A percentile compares a stretch with the other conserved stretches of the same genome.
phyloP scores from a whole-genome alignment of 1,140 invertebrate species.

The Globodera rostochiensis region DNA sequence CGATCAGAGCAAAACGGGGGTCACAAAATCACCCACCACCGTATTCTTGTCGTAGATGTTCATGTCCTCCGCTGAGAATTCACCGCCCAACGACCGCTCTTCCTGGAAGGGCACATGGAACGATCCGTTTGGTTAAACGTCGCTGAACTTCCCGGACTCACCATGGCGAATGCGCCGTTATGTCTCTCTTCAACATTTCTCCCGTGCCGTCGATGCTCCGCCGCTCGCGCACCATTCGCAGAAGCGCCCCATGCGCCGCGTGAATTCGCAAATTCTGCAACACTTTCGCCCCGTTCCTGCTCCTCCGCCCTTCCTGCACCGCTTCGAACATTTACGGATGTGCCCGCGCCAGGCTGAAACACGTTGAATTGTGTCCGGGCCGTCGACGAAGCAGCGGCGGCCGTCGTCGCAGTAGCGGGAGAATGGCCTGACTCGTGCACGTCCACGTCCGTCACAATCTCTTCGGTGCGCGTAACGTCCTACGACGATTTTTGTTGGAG shows the following conservation, averaged over 20 bases:
- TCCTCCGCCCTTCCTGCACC: constrained; percentile 38
- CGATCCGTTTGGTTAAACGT: not conserved
- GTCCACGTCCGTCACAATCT: constrained; percentile 39
- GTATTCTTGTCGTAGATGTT: constrained; percentile 51
- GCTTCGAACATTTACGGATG: constrained; percentile 28
- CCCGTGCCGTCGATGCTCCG: not conserved
- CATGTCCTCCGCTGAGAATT: constrained; percentile 45
- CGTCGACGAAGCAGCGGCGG: constrained; percentile 30
- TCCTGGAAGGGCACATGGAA: constrained; percentile 38
- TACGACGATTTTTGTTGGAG: not conserved
- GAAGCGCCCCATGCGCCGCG: constrained; percentile 24
- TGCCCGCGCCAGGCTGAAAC: not conserved
- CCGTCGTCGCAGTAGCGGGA: constrained; percentile 39
- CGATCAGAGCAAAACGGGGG: not conserved
- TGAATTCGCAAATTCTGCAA: constrained; percentile 64
- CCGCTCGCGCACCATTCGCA: constrained; percentile 4
- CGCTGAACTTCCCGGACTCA: not conserved
- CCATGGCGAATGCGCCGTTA: constrained; percentile 3
- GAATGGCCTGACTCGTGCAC: constrained; percentile 33
- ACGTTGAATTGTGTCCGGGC: constrained; percentile 9
- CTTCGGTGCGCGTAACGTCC: constrained; percentile 32
- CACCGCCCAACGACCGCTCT: constrained; percentile 45
- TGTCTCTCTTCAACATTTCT: not conserved
- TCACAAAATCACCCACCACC: not conserved
- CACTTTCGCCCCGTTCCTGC: constrained; percentile 62